phyloP scores from a whole-genome alignment of 2,113 vertebrate species.

The Eudyptes chrysolophus region DNA sequence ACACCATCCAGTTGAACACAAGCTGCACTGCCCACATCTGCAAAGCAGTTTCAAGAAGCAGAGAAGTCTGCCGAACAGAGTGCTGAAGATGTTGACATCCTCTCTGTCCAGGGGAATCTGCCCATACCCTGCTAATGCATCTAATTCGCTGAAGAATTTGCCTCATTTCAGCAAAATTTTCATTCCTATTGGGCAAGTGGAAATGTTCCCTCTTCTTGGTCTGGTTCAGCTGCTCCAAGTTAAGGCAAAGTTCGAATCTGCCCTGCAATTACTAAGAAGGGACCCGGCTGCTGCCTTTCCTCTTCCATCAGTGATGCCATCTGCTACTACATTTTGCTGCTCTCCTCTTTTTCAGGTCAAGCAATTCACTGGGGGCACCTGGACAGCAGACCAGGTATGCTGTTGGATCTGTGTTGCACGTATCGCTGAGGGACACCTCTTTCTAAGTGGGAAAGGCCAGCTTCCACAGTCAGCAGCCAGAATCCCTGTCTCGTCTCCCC shows the following conservation, averaged over 20 bases:
- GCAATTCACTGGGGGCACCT: neutral
- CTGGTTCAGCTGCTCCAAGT: neutral
- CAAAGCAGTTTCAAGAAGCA: neutral
- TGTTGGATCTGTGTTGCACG: neutral
- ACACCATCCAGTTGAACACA: neutral
- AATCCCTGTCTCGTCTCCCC: neutral
- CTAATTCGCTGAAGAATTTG: neutral
- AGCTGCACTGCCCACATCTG: neutral
- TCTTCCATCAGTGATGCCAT: neutral
- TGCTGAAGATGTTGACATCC: neutral
- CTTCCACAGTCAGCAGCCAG: neutral
- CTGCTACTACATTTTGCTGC: neutral
- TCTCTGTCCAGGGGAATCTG: neutral
- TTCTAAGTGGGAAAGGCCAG: neutral
- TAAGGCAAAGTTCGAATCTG: neutral
- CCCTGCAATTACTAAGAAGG: neutral
- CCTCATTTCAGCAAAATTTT: neutral
- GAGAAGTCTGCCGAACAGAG: neutral
- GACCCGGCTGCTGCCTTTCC: neutral
- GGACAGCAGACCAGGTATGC: neutral
- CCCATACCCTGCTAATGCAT: neutral
- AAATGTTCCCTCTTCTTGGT: neutral
- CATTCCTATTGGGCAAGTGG: neutral
- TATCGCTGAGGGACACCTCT: neutral
- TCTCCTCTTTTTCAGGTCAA: neutral